phyloP scores from a whole-genome alignment of 2,888 invertebrate species.

The Podotricha telesiphe region DNA sequence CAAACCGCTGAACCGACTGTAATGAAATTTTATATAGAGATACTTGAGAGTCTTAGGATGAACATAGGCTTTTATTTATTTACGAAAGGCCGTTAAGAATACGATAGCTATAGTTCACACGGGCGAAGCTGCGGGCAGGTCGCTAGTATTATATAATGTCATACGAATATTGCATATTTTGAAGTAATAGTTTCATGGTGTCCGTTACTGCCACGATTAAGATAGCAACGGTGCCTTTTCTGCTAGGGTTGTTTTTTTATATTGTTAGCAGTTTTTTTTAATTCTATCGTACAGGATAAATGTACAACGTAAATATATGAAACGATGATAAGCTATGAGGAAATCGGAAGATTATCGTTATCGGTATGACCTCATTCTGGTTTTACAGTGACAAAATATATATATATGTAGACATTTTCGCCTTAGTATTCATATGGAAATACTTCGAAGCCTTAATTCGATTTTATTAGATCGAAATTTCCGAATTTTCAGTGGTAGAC shows the following conservation, averaged over 20 bases:
- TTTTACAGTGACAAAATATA: no score
- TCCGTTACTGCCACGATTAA: not conserved
- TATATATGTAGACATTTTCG: not conserved
- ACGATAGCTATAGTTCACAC: no score
- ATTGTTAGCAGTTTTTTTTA: not conserved
- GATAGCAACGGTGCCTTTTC: no score
- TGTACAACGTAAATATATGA: not conserved
- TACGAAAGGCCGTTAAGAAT: no score
- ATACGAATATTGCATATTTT: not conserved
- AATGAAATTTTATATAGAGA: no score
- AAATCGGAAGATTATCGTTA: slow-evolving; percentile 17
- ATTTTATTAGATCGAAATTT: not conserved
- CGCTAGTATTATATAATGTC: not conserved
- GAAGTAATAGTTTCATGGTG: not conserved
- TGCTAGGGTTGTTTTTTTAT: not conserved
- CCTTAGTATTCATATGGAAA: not conserved
- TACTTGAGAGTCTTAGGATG: no score
- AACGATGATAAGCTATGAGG: not conserved
- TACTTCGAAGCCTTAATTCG: not conserved
- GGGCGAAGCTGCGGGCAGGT: no score
- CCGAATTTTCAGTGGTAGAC: not conserved
- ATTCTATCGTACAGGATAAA: not conserved
- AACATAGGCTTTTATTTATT: no score
- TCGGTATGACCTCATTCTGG: slow-evolving; percentile 18
- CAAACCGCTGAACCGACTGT: no score